Base-by-base conservation (phyloP, 2,888 invertebrate genomes). In the Acanthosoma haemorrhoidale region DNA sequence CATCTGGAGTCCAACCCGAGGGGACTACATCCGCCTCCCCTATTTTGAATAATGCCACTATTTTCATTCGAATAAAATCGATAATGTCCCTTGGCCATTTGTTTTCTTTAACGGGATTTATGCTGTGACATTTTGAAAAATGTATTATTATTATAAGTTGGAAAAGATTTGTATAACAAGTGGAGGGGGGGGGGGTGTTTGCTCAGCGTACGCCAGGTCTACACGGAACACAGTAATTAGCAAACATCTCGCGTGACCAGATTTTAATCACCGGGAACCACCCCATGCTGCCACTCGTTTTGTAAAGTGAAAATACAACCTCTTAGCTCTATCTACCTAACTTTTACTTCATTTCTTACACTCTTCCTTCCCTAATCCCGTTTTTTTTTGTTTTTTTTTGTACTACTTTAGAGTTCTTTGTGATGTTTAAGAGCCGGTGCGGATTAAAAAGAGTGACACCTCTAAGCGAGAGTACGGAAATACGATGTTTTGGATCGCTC, bases 131-230 rank as follows among this genome's bases (percentile, higher is more conserved):
- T n/a, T n/a, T n/a, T n/a, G n/a, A n/a, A n/a, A 51, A 25, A 51
- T 51, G 51, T 51, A 25, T 25, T 51, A 51, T 51, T 51, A 51
- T 51, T 51, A 51, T 51, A 25, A 51, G 21, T 8, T 6, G 25
- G n/a, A 51, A 51, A 51, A 51, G 51, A 51, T 38, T 64, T 64
- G 64, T 64, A 64, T 39, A 64, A 64, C 64, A 38, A 64, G 64
- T 31, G 39, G 21, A 5, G 4, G 39, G 43, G 11, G 5, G 51
- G 51, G 51, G 51, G 29, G n/a, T 51, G 51, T 51, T 21, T 51
- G 25, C 29, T 25, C 41, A 31, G 36, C 39, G 64, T 21, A n/a
- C 15, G 18, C 57, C 21, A 25, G 25, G 21, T 41, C 31, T 64
- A 64, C 39, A 64, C 64, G 64, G 39, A 41, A 64, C 39, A 39